Conservation (phyloP, 2,797 vertebrate genomes). For the Phylloscopus collybita region DNA sequence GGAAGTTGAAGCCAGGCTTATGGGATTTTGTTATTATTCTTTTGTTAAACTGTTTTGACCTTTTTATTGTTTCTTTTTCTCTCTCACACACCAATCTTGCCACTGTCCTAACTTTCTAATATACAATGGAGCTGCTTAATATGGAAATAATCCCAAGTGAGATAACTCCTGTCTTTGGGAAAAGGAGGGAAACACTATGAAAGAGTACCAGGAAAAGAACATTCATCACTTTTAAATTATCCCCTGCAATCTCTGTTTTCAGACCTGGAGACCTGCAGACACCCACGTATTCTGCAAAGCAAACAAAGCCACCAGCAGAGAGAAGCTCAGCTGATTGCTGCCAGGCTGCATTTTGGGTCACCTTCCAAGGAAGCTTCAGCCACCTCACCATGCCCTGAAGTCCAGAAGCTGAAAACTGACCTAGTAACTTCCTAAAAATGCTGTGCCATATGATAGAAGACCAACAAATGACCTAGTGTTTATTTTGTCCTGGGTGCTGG, state of each 20-base stretch:
- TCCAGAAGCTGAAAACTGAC: background rate
- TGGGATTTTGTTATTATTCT: background rate
- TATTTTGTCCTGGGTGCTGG: background rate
- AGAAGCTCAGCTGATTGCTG: background rate
- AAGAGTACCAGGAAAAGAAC: background rate
- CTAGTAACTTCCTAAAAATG: background rate
- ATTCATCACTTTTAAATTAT: background rate
- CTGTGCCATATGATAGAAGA: background rate
- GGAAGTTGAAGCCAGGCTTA: background rate
- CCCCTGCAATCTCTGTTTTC: background rate
- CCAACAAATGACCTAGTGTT: background rate
- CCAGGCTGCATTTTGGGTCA: background rate
- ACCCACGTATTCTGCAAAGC: background rate
- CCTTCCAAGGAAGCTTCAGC: background rate
- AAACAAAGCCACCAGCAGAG: background rate
- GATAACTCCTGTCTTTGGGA: fast-evolving
- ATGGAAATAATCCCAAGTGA: background rate
- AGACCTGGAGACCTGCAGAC: background rate
- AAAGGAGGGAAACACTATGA: background rate
- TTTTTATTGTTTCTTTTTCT: background rate
- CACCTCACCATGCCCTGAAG: background rate
- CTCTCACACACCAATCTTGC: background rate
- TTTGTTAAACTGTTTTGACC: background rate
- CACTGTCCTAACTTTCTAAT: background rate
- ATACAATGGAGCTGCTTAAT: background rate